phyloP scores from a whole-genome alignment of 92 coral and sea anemone species.

The Palythoa grandis region DNA sequence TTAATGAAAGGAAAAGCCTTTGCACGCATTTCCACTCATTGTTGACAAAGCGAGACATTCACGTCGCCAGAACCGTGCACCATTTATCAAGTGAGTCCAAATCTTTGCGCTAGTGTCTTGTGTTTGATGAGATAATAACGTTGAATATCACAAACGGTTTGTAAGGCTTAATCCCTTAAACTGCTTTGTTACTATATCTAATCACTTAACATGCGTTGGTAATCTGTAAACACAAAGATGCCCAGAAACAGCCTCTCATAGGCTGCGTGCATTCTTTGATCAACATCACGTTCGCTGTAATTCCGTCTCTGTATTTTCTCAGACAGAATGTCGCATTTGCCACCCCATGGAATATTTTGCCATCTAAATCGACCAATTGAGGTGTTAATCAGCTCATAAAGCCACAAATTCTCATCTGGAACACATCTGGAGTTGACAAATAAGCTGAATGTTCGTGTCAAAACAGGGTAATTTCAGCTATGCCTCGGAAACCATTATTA shows the following conservation, averaged over 20 bases:
- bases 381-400: conserved; percentile 45
- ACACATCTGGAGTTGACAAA: conserved; percentile 38
- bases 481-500: not conserved
- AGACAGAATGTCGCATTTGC: conserved; percentile 38
- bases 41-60: conserved; percentile 34
- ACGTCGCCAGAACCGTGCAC: not conserved
- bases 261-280: conserved; percentile 20
- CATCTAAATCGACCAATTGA: conserved; percentile 41
- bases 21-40: not conserved
- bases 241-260: conserved; percentile 4
- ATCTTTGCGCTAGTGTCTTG: not conserved
- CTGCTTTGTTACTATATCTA: conserved; percentile 39
- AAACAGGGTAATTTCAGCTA: conserved; percentile 11
- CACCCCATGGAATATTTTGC: conserved; percentile 19
- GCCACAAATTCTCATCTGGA: conserved; percentile 42
- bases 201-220: conserved; percentile 37
- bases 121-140: conserved; percentile 50
- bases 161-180: conserved; percentile 40
- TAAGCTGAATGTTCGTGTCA: conserved; percentile 19
- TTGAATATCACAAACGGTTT: conserved; percentile 34
- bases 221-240: conserved; percentile 34
- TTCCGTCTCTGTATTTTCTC: conserved; percentile 10
- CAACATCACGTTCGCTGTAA: conserved; percentile 7
- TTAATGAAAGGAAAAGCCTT: conserved; percentile 21
- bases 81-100: conserved; percentile 27